Evolutionary conservation across 2,113 vertebrate genomes (phyloP), one percentile per base, ranked within the genome.

Genomic region (Clupea harengus): DNA sequence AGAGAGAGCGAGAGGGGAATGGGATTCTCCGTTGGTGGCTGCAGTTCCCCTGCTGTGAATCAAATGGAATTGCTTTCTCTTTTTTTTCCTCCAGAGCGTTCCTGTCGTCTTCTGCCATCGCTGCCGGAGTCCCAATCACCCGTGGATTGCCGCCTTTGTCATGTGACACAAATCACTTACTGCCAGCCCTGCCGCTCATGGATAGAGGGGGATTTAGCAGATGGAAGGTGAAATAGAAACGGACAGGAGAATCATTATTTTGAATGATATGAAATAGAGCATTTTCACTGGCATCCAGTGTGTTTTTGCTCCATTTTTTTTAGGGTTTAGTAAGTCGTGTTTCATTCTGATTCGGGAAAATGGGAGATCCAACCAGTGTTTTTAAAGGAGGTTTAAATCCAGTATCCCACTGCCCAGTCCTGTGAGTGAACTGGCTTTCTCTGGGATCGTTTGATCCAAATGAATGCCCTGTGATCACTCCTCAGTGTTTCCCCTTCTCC

Each of bases 151-250:
- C 45, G 80, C 45, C 81, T 85, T 85, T 57, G 46, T 84, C 81
- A 67, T 81, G 80, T 83, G 83, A 85, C 67, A 75, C 67, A 75
- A 75, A 75, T 75, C 67, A 75, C 67, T 75, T 75, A 75, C 67
- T 75, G 67, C 67, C 67, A 75, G 67, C 67, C 67, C 28, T 4
- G 67, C 11, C 67, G 67, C 67, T 75, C 67, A 75, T 8, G 67
- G 67, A 75, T 75, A 32, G 67, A 75, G n/a, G 67, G 67, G 67
- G 67, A 75, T 75, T 75, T 75, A 75, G 67, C 2, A 13, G 67
- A 75, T 75, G 67, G 67, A 32, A 75, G 67, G 67, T 75, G 67
- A 75, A 75, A 75, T 75, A 10, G 67, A 32, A 75, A 75, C 28
- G 28, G 67, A 75, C 67, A 75, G 67, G 10, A 28, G 67, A 75